Conservation (phyloP, 2,113 vertebrate genomes). For the Chionis minor region DNA sequence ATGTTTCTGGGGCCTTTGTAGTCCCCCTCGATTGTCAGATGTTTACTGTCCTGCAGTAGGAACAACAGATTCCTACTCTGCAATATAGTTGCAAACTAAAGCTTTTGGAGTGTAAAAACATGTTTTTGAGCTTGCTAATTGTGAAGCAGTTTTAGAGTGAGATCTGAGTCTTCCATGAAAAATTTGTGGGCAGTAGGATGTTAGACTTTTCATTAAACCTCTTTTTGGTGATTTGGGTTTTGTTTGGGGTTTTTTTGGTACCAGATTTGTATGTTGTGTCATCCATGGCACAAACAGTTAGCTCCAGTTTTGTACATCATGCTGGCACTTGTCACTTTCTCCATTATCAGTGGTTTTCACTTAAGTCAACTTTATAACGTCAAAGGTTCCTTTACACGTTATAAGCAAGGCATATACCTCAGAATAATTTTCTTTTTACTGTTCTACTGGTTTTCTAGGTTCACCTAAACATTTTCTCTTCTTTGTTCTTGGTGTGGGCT, state of each 20-base stretch:
- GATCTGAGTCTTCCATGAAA: not conserved
- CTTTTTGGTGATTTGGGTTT: not conserved
- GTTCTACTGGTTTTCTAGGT: not conserved
- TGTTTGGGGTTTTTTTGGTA: not conserved
- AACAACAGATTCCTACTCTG: not conserved
- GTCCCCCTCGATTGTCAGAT: not conserved
- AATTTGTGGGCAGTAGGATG: not conserved
- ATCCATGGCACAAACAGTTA: not conserved
- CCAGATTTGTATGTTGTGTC: not conserved
- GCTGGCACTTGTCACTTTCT: not conserved
- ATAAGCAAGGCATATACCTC: not conserved
- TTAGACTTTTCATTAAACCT: not conserved
- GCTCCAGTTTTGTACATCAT: not conserved
- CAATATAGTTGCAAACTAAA: not conserved
- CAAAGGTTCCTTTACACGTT: not conserved
- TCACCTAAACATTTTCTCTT: not conserved
- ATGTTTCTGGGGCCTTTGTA: not conserved
- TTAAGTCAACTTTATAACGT: not conserved
- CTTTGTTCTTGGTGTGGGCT: not conserved
- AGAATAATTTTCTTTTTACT: not conserved
- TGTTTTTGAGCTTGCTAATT: not conserved
- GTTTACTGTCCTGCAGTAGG: not conserved
- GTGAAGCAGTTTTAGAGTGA: not conserved
- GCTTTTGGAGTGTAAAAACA: accelerated
- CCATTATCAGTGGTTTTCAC: not conserved